These are phyloP conservation scores for Calliphora vicina DNA, from an alignment of 1,140 invertebrate species.

Conservation along the genomic window DNA sequence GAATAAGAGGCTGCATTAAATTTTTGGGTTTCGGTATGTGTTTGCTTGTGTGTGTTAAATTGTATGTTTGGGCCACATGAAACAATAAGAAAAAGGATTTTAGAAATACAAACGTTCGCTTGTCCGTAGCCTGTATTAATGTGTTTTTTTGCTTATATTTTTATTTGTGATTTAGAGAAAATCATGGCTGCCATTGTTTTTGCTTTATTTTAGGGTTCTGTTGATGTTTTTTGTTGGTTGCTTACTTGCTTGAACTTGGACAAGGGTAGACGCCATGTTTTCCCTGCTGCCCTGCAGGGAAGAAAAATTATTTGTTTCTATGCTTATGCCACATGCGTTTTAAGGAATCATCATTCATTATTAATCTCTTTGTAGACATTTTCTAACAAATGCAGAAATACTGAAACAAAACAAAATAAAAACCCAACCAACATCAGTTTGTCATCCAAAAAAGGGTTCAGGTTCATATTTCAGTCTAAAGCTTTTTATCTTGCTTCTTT, in stretches of 20 bases:
- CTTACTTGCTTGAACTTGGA: background rate
- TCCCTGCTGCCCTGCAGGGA: background rate
- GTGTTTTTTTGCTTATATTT: background rate
- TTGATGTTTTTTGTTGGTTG: background rate
- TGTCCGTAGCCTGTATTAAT: background rate
- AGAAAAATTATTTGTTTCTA: constrained; percentile 31
- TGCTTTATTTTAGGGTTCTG: background rate
- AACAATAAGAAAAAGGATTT: constrained; percentile 20
- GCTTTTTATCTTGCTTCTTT: background rate
- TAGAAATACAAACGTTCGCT: no score
- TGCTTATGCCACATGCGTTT: constrained; percentile 7
- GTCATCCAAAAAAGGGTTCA: background rate
- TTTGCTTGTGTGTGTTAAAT: no score
- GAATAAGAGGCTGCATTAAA: background rate
- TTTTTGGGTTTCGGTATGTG: background rate
- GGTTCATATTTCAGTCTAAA: background rate
- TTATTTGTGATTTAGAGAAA: background rate
- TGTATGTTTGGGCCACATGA: background rate
- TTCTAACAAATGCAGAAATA: background rate
- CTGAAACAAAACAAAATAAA: background rate
- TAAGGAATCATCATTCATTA: constrained; percentile 30
- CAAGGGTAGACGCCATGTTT: constrained; percentile 14
- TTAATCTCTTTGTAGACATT: constrained; percentile 26
- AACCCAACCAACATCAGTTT: background rate
- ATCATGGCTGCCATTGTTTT: constrained; percentile 30